A percentile compares a stretch with the other conserved stretches of the same genome.
These are phyloP conservation scores for Lemur catta DNA, from an alignment of 2,797 vertebrate species.

Conservation along the genomic window DNA sequence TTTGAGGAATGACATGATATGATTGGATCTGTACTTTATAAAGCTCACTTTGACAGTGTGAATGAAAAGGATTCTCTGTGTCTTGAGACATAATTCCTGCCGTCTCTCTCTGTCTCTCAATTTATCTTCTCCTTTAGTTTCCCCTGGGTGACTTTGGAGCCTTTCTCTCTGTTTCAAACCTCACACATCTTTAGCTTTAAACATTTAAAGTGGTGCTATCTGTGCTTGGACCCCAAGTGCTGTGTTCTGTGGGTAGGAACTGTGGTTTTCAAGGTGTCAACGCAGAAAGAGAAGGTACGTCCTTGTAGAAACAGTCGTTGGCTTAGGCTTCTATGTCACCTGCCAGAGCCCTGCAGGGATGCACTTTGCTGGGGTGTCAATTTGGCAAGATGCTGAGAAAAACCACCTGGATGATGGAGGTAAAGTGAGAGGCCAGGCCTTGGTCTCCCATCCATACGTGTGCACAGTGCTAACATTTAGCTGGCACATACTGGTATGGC, in stretches of 20 bases:
- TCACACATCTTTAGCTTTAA: background rate
- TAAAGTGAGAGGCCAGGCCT: background rate
- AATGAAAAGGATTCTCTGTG: background rate
- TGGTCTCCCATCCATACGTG: background rate
- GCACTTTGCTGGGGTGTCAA: background rate
- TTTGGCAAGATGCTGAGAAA: constrained; percentile 27
- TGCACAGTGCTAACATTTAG: background rate
- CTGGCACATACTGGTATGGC: background rate
- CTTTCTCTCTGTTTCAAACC: background rate
- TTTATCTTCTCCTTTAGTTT: background rate
- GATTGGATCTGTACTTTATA: background rate
- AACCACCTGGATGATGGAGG: background rate
- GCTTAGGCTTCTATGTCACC: background rate
- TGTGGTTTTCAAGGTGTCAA: background rate
- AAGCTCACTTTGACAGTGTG: background rate
- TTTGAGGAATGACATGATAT: background rate
- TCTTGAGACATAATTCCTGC: background rate
- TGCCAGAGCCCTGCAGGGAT: background rate
- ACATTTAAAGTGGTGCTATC: background rate
- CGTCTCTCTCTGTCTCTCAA: background rate
- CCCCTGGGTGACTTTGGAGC: background rate
- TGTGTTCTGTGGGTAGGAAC: background rate
- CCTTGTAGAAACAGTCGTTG: background rate
- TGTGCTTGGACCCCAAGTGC: background rate
- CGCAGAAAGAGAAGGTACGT: background rate